Conservation (phyloP, 1,140 invertebrate species). For the Drosophila cardini region DNA sequence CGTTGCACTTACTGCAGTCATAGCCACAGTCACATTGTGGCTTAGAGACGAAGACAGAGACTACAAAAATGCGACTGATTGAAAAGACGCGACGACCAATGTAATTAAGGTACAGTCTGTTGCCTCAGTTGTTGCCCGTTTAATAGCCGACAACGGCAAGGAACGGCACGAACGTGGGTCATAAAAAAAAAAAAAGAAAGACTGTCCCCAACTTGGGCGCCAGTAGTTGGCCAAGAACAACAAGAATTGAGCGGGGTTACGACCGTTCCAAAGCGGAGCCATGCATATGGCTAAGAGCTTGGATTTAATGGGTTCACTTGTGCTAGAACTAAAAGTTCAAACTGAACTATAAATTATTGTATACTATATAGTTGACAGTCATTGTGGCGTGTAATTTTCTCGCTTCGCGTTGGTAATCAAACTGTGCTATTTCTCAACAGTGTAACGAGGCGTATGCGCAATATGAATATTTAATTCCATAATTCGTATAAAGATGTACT, state of each 20-base stretch:
- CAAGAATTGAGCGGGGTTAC: conserved; percentile 58
- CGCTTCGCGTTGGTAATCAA: conserved; percentile 45
- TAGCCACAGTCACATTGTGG: not conserved
- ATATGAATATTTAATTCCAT: conserved; percentile 73
- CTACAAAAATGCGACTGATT: conserved; percentile 45
- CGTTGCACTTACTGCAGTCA: conserved; percentile 37
- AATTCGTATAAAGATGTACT: conserved; percentile 61
- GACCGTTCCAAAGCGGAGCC: conserved; percentile 25
- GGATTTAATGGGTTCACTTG: conserved; percentile 43
- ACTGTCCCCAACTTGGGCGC: conserved; percentile 17
- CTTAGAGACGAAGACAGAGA: not conserved
- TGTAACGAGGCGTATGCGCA: conserved; percentile 68
- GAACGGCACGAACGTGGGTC: conserved; percentile 27
- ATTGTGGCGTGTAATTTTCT: conserved; percentile 43
- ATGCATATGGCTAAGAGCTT: not conserved
- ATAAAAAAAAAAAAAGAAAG: too few species aligned
- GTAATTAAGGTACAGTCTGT: conserved; percentile 65
- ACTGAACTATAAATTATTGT: conserved; percentile 39
- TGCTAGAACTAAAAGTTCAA: conserved; percentile 16
- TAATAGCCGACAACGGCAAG: conserved; percentile 24
- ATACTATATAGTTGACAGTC: conserved; percentile 27
- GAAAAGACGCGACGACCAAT: conserved; percentile 51
- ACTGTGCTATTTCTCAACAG: conserved; percentile 34
- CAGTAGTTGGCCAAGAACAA: conserved; percentile 57
- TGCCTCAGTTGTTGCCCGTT: conserved; percentile 21